Evolutionary conservation across 92 coral and sea anemone species (phyloP), one percentile per base, ranked within the genome.

Genomic region (Phenganax subtilis): DNA sequence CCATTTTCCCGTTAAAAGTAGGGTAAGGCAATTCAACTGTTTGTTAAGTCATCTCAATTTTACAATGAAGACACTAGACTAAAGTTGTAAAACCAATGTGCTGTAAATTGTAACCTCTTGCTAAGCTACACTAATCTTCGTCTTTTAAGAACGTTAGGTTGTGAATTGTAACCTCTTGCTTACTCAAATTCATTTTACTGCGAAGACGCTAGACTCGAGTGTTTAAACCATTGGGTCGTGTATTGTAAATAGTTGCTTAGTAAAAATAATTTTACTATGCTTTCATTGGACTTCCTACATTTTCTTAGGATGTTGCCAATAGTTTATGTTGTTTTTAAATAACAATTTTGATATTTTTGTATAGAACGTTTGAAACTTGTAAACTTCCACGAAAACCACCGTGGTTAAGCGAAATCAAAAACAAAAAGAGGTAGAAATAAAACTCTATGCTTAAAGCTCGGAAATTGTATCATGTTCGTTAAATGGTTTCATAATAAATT

Each of bases 341-440:
- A 47, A 11, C 72, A 37, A 37, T 9, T 56, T 54, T 55, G 12
- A n/a, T 64, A 55, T 75, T 59, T 55, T 14, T 57, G 37, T n/a
- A 30, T 65, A 93, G 97, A 60, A 92, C 91, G 29, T 37, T 37
- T 37, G 86, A 89, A 68, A 70, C 85, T 47, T 90, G 87, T 72
- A 96, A 93, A 75, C 78, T 82, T 10, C 92, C 96, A 17, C 89
- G 85, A 71, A 91, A 76, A 85, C 97, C 97, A 2, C 93, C 93
- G 20, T 93, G 98, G 98, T 74, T 93, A 79, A 89, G 87, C 52
- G 82, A 86, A 55, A 89, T 81, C 31, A 93, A 87, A 75, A 89
- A 87, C 68, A 90, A 90, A 72, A 85, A 61, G 60, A 85, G 64
- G 60, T 74, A 67, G 87, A 89, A 89, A 69, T 28, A 53, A 12